Evolutionary conservation across 2,888 invertebrate genomes (phyloP), one percentile per base, ranked within the genome.

Genomic region (Microchrysa polita): DNA sequence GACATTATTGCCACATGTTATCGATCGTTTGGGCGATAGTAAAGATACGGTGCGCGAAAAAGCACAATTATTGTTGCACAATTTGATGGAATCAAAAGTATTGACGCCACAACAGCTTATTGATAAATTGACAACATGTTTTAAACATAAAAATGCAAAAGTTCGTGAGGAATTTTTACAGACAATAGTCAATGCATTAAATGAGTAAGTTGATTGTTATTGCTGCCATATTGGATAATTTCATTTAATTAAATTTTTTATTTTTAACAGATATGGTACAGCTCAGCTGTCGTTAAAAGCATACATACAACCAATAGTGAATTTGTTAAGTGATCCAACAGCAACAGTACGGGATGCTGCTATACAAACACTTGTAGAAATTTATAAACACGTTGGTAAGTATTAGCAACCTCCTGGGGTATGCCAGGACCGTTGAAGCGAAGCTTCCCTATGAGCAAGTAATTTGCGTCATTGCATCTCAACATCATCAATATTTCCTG

Each of bases 101-200:
- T 85, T 90, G 78, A 83, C 87, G 75, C 91, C 90, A 75, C 92
- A 93, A 83, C 86, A 87, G 78, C 86, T 94, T 74, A 87, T 93
- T 78, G 94, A 95, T 78, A 90, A 91, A 82, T 86, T 94, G 74
- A 86, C 87, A 63, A 88, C 88, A 69, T 87, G 87, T 78, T 88
- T 96, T 80, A 88, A 89, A 79, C 97, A 97, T 86, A 97, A 97
- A 86, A 95, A 97, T 83, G 92, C 95, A 80, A 95, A 96, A 87
- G 92, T 97, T 44, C 86, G 96, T 72, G 96, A 97, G 82, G 97
- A 97, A 84, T 92, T 94, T 42, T 87, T 96, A 76, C 87, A 92
- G 78, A 92, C 94, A 78, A 90, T 97, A 78, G 92, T 93, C 76
- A 90, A 92, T 74, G 90, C 94, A 60, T 85, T 97, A 42, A 92